Base-by-base conservation (phyloP, 2,888 invertebrate species). In the Rhopalosiphum nymphaeae region DNA sequence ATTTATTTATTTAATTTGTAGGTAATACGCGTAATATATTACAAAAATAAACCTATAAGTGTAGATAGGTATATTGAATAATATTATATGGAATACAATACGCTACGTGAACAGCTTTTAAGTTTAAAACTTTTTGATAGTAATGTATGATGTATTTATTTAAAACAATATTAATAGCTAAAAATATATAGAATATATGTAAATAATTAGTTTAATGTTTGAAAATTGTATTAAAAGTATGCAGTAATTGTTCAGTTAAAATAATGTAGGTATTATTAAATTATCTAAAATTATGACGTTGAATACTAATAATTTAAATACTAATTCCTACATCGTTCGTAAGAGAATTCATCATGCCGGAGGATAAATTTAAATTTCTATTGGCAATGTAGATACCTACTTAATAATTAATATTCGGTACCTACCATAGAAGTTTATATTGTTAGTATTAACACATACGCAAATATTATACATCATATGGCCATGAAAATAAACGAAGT, bases 321-420 rank as follows among this genome's bases (percentile, higher is more conserved):
- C 53, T 29, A 61, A 29, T 61, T 11, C 13, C 29, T 11, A 61
- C 29, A 29, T 61, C 11, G 29, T 42, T 11, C 13, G 44, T 89
- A 36, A 46, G 46, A 46, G 1, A 56, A 89, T 61, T 29, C 1
- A 61, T 10, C 16, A 90, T 49, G 11, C 26, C 46, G 46, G 67
- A 49, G n/a, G 29, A 89, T 89, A 61, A 61, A 61, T 89, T 67
- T 49, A 67, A 25, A 67, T 67, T 90, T 89, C 29, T 44, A 44
- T 57, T 89, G 46, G n/a, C 11, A 90, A 49, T 67, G 29, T 25
- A 67, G 16, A 25, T 46, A 89, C 46, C 21, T 61, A n/a, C 61
- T 46, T 46, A 21, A 29, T 61, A 89, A 44, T 67, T 61, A 49
- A 90, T 67, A 67, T 90, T 67, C 44, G 25, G 46, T 25, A 61